Evolutionary conservation across 2,113 vertebrate genomes (phyloP).

Genomic region (Nestor notabilis): DNA sequence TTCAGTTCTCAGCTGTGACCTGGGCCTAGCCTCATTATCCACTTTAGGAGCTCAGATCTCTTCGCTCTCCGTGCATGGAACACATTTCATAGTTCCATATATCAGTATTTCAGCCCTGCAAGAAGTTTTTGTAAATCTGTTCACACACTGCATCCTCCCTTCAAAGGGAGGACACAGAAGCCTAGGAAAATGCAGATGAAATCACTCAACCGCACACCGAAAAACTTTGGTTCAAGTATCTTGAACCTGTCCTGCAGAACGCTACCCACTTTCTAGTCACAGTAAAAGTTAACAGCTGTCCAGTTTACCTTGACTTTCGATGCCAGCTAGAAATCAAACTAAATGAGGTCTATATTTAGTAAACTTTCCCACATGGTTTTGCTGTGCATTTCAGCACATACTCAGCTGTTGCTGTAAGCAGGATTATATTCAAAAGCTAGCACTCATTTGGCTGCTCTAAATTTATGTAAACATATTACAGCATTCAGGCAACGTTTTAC

Average conservation of each 20-base stretch:
- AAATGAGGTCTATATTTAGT: background rate
- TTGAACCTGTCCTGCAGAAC: background rate
- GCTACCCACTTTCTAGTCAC: background rate
- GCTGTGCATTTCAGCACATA: background rate
- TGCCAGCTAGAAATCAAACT: background rate
- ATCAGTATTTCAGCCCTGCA: background rate
- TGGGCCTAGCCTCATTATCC: background rate
- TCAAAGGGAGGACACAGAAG: background rate
- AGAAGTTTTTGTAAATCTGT: background rate
- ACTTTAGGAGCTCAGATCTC: background rate
- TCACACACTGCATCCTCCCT: background rate
- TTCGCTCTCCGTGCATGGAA: background rate
- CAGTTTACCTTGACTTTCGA: background rate
- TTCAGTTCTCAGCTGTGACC: background rate
- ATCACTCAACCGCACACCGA: background rate
- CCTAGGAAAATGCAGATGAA: background rate
- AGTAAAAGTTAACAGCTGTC: background rate
- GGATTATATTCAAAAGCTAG: background rate
- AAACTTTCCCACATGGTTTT: background rate
- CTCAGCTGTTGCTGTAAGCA: background rate
- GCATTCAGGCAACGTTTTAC: background rate
- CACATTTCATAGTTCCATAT: background rate
- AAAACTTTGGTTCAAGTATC: background rate
- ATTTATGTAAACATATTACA: fast-evolving
- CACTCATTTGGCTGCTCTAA: background rate